A percentile compares a stretch with the other conserved stretches of the same genome.
These are phyloP conservation scores for Girardinichthys multiradiatus DNA, from an alignment of 2,113 vertebrate species.

Conservation along the genomic window DNA sequence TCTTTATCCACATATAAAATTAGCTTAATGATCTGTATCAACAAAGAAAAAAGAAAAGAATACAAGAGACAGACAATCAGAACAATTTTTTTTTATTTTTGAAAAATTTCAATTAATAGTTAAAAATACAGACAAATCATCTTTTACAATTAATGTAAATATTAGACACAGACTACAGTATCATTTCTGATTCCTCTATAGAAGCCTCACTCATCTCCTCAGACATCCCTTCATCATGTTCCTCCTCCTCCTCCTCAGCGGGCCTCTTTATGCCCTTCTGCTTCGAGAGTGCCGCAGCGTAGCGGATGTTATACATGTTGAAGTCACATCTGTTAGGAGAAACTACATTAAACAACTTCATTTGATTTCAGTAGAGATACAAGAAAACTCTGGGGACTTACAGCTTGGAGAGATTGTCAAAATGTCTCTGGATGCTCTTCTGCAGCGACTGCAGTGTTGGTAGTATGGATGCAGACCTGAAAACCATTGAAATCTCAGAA, in stretches of 20 bases:
- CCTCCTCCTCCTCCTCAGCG: slow-evolving; percentile 46
- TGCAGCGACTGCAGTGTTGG: slow-evolving; percentile 90
- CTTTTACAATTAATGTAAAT: slow-evolving; percentile 16
- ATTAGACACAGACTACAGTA: slow-evolving; percentile 32
- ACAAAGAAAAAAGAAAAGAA: too few species aligned
- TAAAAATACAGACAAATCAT: slow-evolving; percentile 10
- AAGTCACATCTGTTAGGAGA: slow-evolving; percentile 87
- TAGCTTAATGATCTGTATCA: too few species aligned
- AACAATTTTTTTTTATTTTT: too few species aligned
- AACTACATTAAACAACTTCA: neutral
- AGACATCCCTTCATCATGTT: slow-evolving; percentile 48
- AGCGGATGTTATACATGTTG: slow-evolving; percentile 92
- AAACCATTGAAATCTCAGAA: neutral
- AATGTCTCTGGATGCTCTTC: slow-evolving; percentile 90
- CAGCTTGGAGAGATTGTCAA: slow-evolving; percentile 92
- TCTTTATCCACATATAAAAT: too few species aligned
- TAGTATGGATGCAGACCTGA: slow-evolving; percentile 86
- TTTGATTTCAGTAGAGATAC: neutral
- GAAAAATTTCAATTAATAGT: too few species aligned
- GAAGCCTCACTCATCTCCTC: slow-evolving; percentile 68
- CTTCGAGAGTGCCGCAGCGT: slow-evolving; percentile 82
- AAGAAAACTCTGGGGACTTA: slow-evolving; percentile 71
- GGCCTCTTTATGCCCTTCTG: slow-evolving; percentile 87
- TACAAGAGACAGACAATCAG: too few species aligned
- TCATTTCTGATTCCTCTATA: slow-evolving; percentile 61